Evolutionary conservation across 2,113 vertebrate genomes (phyloP), one percentile per base, ranked within the genome.

Genomic region (Perca schrenkii): DNA sequence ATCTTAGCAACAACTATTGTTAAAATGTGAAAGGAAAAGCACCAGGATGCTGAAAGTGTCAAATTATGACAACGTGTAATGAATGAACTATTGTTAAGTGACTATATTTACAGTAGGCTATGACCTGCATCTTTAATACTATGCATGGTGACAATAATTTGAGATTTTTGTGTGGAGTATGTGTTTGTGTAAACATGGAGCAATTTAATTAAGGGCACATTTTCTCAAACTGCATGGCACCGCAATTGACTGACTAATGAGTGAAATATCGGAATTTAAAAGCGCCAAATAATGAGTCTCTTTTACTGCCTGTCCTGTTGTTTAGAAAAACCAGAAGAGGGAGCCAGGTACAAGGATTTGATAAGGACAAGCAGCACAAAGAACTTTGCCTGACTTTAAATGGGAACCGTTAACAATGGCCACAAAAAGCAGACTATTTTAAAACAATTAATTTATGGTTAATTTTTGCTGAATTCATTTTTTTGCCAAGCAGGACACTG

Each of bases 291-390:
- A 43, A 67, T 8, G 21, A 47, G 22, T 22, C 34, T 77, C 25
- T 63, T 28, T 22, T 15, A 13, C n/a, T 46, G 63, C 52, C 8
- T 58, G 31, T 54, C 14, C 53, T 83, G 78, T n/a, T 77, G 80
- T 80, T 74, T 81, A 14, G 46, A 61, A 71, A 85, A 84, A 66
- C 92, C 95, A 94, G 92, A 88, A 95, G 94, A 93, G 94, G 94
- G 95, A 93, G 95, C 92, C 94, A 95, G 89, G 77, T 89, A 70
- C 91, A 90, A 88, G 77, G 88, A 34, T 85, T 90, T 92, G 83
- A 68, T 64, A 7, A 54, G 53, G 14, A 77, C 68, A 71, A 53
- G 53, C 69, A 74, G 61, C 64, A 79, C 68, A 85, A 81, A 81
- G 76, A 10, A 22, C 69, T 65, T 8, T 8, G 58, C 21, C 68